Evolutionary conservation across 2,888 invertebrate genomes (phyloP).

Genomic region (Arctia plantaginis): DNA sequence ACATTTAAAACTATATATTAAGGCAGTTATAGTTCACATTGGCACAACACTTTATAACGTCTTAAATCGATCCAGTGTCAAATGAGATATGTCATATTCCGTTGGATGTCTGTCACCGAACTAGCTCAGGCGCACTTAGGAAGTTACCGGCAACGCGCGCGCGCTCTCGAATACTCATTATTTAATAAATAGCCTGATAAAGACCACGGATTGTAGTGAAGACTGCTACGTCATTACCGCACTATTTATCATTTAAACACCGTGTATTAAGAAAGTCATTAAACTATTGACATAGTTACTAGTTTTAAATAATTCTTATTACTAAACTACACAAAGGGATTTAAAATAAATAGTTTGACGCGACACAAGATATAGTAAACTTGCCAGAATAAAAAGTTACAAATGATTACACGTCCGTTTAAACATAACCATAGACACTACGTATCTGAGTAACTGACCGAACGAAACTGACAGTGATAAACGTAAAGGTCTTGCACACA

Average conservation of each 20-base stretch:
- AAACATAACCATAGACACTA: conserved; percentile 20
- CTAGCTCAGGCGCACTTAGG: conserved; percentile 57
- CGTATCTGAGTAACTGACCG: conserved; percentile 36
- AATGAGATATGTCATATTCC: conserved; percentile 36
- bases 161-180: conserved; percentile 70
- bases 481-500: conserved; percentile 66
- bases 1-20: conserved; percentile 17
- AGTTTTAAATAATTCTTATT: conserved; percentile 1
- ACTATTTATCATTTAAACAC: conserved; percentile 46
- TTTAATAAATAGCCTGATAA: conserved; percentile 84
- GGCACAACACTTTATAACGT: conserved; percentile 25
- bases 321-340: not conserved
- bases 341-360: not conserved
- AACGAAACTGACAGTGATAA: conserved; percentile 43
- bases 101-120: conserved; percentile 54
- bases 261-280: conserved; percentile 38
- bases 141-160: conserved; percentile 62
- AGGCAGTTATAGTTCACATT: conserved; percentile 19
- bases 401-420: not conserved
- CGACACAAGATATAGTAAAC: not conserved
- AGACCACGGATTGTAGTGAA: conserved; percentile 84
- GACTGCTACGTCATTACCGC: conserved; percentile 78
- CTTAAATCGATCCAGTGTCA: conserved; percentile 29
- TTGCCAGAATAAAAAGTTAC: not conserved
- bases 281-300: conserved; percentile 21